Evolutionary conservation across 1,140 invertebrate genomes (phyloP), one percentile per base, ranked within the genome.

Genomic region (Drosophila bocqueti): DNA sequence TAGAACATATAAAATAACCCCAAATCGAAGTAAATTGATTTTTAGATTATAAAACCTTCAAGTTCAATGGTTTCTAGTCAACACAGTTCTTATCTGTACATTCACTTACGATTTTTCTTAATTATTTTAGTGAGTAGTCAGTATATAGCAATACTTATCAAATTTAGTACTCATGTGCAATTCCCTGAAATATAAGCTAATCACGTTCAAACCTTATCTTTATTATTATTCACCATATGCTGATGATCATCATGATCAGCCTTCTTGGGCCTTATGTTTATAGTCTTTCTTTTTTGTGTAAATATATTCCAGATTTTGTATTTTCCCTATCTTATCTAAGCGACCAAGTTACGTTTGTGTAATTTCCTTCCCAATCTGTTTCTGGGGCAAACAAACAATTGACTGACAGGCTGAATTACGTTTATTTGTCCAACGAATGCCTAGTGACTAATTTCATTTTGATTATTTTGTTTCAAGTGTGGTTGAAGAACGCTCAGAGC

Each of bases 401-500:
- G 63, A 68, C 49, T 55, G 40, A 47, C 64, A 38, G 58, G 24
- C 64, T 42, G n/a, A 63, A 63, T 62, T 63, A 66, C 67, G 62
- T 71, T 55, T 71, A 71, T 71, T 71, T 71, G 63, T 46, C 63
- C 63, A 46, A 46, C 62, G 38, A 71, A 67, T 55, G 67, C 52
- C 63, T 49, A 67, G 67, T 71, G 62, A 71, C 67, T 71, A 71
- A 71, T 71, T 71, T 71, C 64, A 68, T 68, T 71, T 68, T 71
- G 67, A 71, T 68, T 71, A 71, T 71, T 71, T 71, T 68, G 40
- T 71, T 67, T 71, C 67, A 38, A 71, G 67, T 54, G 63, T 38
- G 62, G n/a, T 43, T n/a, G 16, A 40, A 67, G 40, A 67, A 46
- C 13, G 38, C 24, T 13, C n/a, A 54, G 63, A 68, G 67, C 67